Percentiles rank a stretch among this genome's conserved stretches.
Conservation (phyloP, 2,113 vertebrate species). For the Corythornis cristatus region DNA sequence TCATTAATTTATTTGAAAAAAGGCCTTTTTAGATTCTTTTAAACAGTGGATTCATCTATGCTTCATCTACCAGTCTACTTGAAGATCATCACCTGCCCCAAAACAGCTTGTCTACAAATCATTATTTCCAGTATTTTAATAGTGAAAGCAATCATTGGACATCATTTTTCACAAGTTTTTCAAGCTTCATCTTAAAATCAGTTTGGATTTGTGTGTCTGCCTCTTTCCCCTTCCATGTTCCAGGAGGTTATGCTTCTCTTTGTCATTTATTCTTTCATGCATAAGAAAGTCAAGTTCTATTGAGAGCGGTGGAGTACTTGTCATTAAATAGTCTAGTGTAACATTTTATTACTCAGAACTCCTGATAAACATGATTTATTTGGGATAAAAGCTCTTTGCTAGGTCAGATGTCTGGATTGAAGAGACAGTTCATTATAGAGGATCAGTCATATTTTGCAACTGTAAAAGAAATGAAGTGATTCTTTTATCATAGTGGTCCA, state of each 20-base stretch:
- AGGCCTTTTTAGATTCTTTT: not conserved
- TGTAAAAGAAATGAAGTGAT: not conserved
- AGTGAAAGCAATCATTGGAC: not conserved
- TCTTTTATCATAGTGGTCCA: not conserved
- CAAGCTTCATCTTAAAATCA: not conserved
- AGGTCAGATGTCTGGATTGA: conserved; percentile 31
- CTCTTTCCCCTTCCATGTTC: not conserved
- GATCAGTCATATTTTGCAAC: conserved; percentile 15
- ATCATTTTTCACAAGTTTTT: not conserved
- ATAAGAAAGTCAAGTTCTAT: not conserved
- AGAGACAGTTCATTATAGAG: conserved; percentile 20
- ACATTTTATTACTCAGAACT: conserved; percentile 36
- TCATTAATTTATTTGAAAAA: not conserved
- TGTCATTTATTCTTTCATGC: not conserved
- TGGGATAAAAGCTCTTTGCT: conserved; percentile 42
- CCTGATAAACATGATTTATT: conserved; percentile 21
- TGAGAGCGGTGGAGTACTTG: not conserved
- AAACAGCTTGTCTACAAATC: not conserved
- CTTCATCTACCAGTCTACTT: not conserved
- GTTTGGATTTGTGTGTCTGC: not conserved
- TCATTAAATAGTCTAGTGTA: not conserved
- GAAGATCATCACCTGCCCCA: not conserved
- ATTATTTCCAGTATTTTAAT: not conserved
- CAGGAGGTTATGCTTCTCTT: not conserved
- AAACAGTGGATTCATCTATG: not conserved